These are phyloP conservation scores for Cynoglossus semilaevis DNA, from an alignment of 2,113 vertebrate species.

Conservation along the genomic window DNA sequence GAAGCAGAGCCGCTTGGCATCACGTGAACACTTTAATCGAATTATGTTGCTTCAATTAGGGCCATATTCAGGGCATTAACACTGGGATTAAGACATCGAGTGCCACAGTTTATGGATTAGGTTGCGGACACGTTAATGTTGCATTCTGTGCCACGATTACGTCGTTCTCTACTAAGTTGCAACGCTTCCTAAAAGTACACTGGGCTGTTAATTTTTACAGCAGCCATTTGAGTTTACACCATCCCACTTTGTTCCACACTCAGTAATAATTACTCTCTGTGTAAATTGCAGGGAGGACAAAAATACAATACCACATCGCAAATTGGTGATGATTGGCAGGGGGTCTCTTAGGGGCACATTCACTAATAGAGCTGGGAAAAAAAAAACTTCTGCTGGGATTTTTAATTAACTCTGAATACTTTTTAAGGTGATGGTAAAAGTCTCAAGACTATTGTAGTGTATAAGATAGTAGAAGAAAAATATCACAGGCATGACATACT, in stretches of 20 bases:
- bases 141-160: slow-evolving; percentile 10
- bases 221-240: slow-evolving; percentile 46
- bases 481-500: too few relatives aligned
- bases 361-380: too few relatives aligned
- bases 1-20: slow-evolving; percentile 28
- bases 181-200: slow-evolving; percentile 30
- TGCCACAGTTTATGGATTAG: slow-evolving; percentile 16
- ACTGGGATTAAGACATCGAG: slow-evolving; percentile 13
- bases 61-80: slow-evolving; percentile 39
- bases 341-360: slow-evolving; percentile 5
- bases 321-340: slow-evolving; percentile 34
- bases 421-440: too few relatives aligned
- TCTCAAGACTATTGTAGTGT: too few relatives aligned
- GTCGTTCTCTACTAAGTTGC: slow-evolving; percentile 12
- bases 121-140: slow-evolving; percentile 15
- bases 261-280: slow-evolving; percentile 4
- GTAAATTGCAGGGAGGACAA: slow-evolving; percentile 9
- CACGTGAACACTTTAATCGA: slow-evolving; percentile 46
- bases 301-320: not conserved
- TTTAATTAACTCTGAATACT: too few relatives aligned
- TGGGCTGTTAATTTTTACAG: slow-evolving; percentile 46
- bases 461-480: too few relatives aligned
- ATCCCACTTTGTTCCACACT: slow-evolving; percentile 2
- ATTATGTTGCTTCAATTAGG: slow-evolving; percentile 52
- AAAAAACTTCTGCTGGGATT: too few relatives aligned